Evolutionary conservation across 23 tunicate genomes (phyloP).

Genomic region (Oikopleura vanhoeffeni): DNA sequence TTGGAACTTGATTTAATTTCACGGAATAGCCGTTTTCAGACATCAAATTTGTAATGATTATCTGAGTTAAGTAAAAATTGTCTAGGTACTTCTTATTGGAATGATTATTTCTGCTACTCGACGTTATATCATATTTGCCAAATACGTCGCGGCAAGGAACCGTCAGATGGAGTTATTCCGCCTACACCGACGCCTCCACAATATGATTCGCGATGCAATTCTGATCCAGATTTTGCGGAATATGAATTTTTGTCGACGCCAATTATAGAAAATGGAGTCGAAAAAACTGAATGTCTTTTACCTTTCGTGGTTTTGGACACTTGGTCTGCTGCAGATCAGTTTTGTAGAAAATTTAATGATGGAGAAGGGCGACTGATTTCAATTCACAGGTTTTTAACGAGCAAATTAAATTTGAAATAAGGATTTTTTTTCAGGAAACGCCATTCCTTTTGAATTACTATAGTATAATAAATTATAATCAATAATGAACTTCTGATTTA

Average conservation of each 20-base stretch:
- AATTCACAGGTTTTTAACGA: neutral
- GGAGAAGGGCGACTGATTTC: neutral
- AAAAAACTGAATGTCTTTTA: neutral
- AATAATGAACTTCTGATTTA: too few relatives aligned
- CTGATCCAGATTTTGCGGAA: neutral
- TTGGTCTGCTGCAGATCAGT: conserved; percentile 1
- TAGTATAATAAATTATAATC: too few relatives aligned
- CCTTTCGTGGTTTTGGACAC: neutral
- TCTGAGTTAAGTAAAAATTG: too few relatives aligned
- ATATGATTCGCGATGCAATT: neutral
- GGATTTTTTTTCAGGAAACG: too few relatives aligned
- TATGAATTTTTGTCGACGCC: neutral
- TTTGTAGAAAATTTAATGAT: neutral
- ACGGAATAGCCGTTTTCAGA: too few relatives aligned
- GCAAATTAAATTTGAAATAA: neutral
- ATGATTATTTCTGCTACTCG: conserved; percentile 43
- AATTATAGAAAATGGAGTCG: neutral
- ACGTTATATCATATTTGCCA: conserved; percentile 45
- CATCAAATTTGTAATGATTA: too few relatives aligned
- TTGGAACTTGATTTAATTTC: too few relatives aligned
- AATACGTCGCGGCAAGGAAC: conserved; percentile 26
- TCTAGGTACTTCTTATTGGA: conserved; percentile 30
- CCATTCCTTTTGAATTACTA: too few relatives aligned
- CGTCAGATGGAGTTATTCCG: neutral
- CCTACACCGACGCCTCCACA: conserved; percentile 2